Conservation (phyloP, 2,888 invertebrate genomes). For the Spilarctia lutea region DNA sequence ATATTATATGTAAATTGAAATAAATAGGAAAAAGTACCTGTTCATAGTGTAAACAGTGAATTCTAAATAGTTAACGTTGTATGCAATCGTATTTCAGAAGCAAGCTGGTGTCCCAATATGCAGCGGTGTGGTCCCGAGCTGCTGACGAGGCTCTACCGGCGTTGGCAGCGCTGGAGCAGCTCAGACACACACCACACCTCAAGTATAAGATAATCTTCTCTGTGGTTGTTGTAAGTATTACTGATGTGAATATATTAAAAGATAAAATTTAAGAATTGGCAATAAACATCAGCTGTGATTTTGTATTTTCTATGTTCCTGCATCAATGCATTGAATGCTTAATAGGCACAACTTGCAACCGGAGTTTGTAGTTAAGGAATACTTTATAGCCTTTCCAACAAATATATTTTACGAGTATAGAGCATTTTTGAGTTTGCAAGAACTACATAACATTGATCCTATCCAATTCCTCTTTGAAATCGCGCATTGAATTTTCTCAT, state of each 20-base stretch:
- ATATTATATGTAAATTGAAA: background rate
- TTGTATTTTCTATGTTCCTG: background rate
- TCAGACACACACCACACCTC: constrained; percentile 94
- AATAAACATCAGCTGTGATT: background rate
- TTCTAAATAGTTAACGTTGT: background rate
- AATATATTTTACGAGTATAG: no score
- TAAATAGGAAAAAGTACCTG: background rate
- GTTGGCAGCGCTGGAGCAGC: constrained; percentile 92
- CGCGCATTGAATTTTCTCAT: no score
- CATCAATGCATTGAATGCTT: background rate
- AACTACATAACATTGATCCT: no score
- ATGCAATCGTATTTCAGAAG: constrained; percentile 75
- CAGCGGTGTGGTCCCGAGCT: constrained; percentile 93
- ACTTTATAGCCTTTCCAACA: no score
- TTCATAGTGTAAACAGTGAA: no score
- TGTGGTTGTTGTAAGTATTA: constrained; percentile 94
- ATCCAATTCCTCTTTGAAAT: no score
- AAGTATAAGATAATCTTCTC: constrained; percentile 98
- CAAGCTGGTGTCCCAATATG: constrained; percentile 92
- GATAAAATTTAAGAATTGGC: background rate
- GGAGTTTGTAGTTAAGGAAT: no score
- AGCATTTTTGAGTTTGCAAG: no score
- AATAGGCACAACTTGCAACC: no score
- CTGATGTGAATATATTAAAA: no score
- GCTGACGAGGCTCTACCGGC: constrained; percentile 95